These are phyloP conservation scores for Ciconia nigra DNA, from an alignment of 2,797 vertebrate genomes.

Conservation along the genomic window DNA sequence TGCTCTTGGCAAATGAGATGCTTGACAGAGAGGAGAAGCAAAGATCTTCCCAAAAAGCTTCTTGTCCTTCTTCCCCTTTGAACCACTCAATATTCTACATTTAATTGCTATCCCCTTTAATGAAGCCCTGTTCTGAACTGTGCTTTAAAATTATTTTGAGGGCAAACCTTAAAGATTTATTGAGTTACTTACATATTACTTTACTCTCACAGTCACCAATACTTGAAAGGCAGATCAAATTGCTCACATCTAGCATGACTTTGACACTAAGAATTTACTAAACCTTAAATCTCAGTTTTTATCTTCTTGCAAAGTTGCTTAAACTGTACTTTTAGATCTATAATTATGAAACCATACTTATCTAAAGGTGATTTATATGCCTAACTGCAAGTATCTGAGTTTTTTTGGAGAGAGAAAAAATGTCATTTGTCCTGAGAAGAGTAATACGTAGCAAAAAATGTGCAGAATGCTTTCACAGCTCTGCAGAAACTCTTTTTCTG, in stretches of 20 bases:
- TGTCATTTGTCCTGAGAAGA: neutral
- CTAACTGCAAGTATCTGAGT: neutral
- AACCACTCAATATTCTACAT: neutral
- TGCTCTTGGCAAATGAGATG: neutral
- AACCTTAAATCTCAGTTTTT: neutral
- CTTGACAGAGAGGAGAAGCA: neutral
- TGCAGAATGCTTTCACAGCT: neutral
- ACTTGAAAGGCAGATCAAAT: neutral
- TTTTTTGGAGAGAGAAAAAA: neutral
- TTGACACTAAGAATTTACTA: neutral
- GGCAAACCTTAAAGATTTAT: neutral
- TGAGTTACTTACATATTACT: neutral
- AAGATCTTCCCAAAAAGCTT: neutral
- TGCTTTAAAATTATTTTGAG: neutral
- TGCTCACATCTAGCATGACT: neutral
- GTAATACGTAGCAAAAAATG: neutral
- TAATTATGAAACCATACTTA: neutral
- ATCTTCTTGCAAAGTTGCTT: neutral
- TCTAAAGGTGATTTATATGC: neutral
- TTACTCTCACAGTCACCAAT: neutral
- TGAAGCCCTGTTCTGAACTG: neutral
- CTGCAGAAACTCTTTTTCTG: neutral
- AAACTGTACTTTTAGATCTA: neutral
- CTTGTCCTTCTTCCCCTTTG: neutral
- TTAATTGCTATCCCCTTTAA: neutral